phyloP scores from a whole-genome alignment of 2,888 invertebrate genomes.

The Anthoptus insignis region DNA sequence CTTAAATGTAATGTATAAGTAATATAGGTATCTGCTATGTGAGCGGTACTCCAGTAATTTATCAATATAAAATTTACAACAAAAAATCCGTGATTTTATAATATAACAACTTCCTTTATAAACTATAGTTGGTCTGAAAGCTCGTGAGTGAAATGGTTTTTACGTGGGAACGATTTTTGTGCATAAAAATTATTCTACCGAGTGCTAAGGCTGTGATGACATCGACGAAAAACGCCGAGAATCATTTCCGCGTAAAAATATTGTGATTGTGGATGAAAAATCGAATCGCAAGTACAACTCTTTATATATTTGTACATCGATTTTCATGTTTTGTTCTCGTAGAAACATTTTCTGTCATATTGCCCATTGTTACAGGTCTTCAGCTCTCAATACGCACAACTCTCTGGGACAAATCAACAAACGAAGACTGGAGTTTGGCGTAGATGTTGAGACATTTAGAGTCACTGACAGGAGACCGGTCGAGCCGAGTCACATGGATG shows the following conservation, averaged over 20 bases:
- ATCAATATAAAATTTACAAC: conserved; percentile 9
- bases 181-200: conserved; percentile 73
- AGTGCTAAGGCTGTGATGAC: conserved; percentile 80
- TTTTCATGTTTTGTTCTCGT: conserved; percentile 47
- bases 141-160: conserved; percentile 87
- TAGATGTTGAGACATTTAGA: conserved; percentile 81
- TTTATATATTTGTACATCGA: conserved; percentile 60
- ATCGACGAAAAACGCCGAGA: conserved; percentile 85
- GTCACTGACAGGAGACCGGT: conserved; percentile 70
- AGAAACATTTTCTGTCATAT: conserved; percentile 43
- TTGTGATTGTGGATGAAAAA: conserved; percentile 86
- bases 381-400: conserved; percentile 85
- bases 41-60: conserved; percentile 18
- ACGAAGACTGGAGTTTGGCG: conserved; percentile 89
- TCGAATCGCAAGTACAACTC: conserved; percentile 83
- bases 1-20: conserved; percentile 7
- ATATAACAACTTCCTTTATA: conserved; percentile 16
- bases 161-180: conserved; percentile 88
- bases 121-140: conserved; percentile 79
- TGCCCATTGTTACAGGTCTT: conserved; percentile 71
- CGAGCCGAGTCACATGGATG: conserved; percentile 78
- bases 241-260: conserved; percentile 87
- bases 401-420: conserved; percentile 90
- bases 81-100: conserved; percentile 19
- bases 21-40: conserved; percentile 14